These are phyloP conservation scores for Campylomormyrus numenius DNA, from an alignment of 2,113 vertebrate genomes.

Conservation along the genomic window DNA sequence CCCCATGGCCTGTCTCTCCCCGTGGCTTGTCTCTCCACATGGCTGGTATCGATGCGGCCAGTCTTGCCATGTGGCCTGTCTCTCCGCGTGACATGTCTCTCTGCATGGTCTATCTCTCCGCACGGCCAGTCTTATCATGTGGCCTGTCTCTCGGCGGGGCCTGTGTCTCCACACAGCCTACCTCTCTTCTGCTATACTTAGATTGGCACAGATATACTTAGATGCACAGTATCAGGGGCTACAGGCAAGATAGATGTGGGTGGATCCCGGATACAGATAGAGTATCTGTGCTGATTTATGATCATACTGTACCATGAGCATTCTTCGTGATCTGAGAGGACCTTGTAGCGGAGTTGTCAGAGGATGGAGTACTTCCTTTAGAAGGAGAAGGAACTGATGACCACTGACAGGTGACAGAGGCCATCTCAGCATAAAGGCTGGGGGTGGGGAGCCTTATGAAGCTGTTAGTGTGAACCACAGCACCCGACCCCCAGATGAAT, in stretches of 20 bases:
- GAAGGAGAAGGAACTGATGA: background rate
- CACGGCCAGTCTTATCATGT: background rate
- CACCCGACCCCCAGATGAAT: background rate
- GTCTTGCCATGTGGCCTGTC: too few relatives aligned
- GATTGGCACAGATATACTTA: background rate
- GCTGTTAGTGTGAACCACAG: background rate
- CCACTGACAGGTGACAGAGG: background rate
- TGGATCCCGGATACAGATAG: slow-evolving; percentile 42
- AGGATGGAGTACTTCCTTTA: background rate
- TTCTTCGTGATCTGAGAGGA: background rate
- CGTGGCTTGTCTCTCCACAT: too few relatives aligned
- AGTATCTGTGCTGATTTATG: background rate
- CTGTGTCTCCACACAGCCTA: background rate
- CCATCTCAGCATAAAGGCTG: background rate
- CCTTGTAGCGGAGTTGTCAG: background rate
- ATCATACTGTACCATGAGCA: background rate
- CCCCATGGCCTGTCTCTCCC: too few relatives aligned
- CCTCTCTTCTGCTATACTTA: background rate
- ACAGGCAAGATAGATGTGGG: slow-evolving; percentile 64
- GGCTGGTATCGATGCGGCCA: too few relatives aligned
- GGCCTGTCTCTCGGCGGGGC: too few relatives aligned
- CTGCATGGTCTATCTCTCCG: background rate
- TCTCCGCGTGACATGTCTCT: too few relatives aligned
- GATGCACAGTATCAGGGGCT: slow-evolving; percentile 65
- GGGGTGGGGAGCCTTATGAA: background rate